Percentiles rank a stretch among this genome's conserved stretches.
phyloP scores from a whole-genome alignment of 2,797 vertebrate genomes.

The Balearica regulorum region DNA sequence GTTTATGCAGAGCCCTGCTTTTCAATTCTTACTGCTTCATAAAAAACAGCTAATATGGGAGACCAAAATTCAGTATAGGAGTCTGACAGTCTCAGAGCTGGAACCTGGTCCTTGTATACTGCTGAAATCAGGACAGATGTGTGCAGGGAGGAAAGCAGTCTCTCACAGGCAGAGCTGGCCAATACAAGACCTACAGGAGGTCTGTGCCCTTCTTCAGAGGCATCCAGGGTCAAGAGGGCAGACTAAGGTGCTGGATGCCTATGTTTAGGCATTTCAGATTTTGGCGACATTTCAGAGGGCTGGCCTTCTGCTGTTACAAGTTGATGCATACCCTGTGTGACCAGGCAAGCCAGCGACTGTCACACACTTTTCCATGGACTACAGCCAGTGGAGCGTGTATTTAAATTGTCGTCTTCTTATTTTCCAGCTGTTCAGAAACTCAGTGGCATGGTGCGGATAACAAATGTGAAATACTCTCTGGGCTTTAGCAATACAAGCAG shows the following conservation, averaged over 20 bases:
- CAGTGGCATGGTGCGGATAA: conserved; percentile 69
- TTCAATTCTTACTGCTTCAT: background rate
- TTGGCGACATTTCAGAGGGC: background rate
- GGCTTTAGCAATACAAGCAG: conserved; percentile 75
- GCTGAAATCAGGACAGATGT: background rate
- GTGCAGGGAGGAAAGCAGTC: conserved; percentile 49
- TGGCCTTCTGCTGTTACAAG: background rate
- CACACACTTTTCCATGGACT: background rate
- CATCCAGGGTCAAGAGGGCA: background rate
- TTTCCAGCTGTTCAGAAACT: conserved; percentile 77
- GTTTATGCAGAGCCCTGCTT: background rate
- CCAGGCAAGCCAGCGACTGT: background rate
- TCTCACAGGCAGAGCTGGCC: background rate
- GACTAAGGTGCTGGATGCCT: background rate
- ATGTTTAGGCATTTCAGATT: background rate
- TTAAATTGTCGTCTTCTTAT: background rate
- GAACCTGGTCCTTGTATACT: background rate
- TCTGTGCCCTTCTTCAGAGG: background rate
- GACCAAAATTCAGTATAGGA: background rate
- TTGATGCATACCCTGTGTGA: fast-evolving
- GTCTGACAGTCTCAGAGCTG: background rate
- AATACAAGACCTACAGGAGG: background rate
- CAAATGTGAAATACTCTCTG: conserved; percentile 69
- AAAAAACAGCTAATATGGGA: background rate
- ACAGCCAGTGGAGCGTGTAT: background rate